phyloP scores from a whole-genome alignment of 2,888 invertebrate species.

The Dryocosmus kuriphilus region DNA sequence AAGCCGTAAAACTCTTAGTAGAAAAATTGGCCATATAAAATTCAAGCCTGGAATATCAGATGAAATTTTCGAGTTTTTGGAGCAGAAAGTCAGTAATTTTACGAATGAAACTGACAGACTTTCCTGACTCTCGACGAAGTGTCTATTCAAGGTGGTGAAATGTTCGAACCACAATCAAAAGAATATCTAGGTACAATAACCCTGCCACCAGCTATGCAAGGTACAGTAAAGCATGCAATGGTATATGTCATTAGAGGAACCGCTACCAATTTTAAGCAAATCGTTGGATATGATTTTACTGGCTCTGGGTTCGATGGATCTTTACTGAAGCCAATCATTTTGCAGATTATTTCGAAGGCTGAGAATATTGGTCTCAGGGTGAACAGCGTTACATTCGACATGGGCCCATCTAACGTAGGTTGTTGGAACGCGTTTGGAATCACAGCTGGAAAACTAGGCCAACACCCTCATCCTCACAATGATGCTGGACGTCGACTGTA shows the following conservation, averaged over 20 bases:
- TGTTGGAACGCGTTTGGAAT: slow-evolving; percentile 27
- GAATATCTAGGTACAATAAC: slow-evolving; percentile 47
- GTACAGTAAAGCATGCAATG: slow-evolving; percentile 44
- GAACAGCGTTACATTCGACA: slow-evolving; percentile 20
- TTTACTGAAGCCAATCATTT: too few relatives aligned
- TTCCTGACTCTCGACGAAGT: slow-evolving; percentile 44
- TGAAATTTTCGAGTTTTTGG: slow-evolving; percentile 40
- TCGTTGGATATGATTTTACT: not conserved
- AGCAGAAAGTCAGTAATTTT: slow-evolving; percentile 43
- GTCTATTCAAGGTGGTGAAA: slow-evolving; percentile 43
- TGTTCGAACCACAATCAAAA: slow-evolving; percentile 43
- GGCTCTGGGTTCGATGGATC: too few relatives aligned
- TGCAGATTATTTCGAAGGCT: slow-evolving; percentile 9
- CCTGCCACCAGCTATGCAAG: slow-evolving; percentile 44
- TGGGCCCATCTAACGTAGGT: slow-evolving; percentile 15
- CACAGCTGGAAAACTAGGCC: slow-evolving; percentile 4
- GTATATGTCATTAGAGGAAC: slow-evolving; percentile 53
- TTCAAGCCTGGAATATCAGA: slow-evolving; percentile 40
- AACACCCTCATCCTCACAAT: slow-evolving; percentile 13
- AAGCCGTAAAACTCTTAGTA: slow-evolving; percentile 19
- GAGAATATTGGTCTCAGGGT: slow-evolving; percentile 5
- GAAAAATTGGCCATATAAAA: slow-evolving; percentile 21
- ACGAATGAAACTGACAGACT: slow-evolving; percentile 46
- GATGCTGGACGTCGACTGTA: slow-evolving; percentile 1
- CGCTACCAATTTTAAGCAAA: slow-evolving; percentile 52